A percentile compares a stretch with the other conserved stretches of the same genome.
phyloP scores from a whole-genome alignment of 1,140 invertebrate species.

The Lordiphosa stackelbergi region DNA sequence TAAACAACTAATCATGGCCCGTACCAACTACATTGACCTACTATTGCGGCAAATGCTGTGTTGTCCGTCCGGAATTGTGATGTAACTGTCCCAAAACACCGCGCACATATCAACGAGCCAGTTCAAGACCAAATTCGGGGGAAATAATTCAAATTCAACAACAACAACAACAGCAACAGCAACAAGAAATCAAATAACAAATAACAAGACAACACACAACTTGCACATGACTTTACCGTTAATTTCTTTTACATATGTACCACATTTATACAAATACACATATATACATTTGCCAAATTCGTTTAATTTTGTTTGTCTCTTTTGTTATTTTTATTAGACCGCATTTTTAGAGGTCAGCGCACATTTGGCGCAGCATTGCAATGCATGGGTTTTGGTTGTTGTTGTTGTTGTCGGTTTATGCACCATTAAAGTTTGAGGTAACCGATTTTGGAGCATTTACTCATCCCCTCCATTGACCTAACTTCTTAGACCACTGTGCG shows the following conservation, averaged over 20 bases:
- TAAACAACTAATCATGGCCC: slow-evolving; percentile 50
- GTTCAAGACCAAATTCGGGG: slow-evolving; percentile 72
- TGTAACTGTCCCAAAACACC: slow-evolving; percentile 72
- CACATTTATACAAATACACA: slow-evolving; percentile 1
- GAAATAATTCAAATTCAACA: slow-evolving; percentile 40
- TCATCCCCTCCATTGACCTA: too few species aligned
- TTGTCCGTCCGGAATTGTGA: slow-evolving; percentile 49
- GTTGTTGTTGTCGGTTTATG: slow-evolving; percentile 31
- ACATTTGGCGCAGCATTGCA: slow-evolving; percentile 68
- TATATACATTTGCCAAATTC: slow-evolving; percentile 57
- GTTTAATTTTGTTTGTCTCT: slow-evolving; percentile 38
- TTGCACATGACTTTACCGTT: slow-evolving; percentile 65
- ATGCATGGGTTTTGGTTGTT: slow-evolving; percentile 28
- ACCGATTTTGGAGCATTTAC: background rate
- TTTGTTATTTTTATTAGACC: slow-evolving; percentile 62
- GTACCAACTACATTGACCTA: slow-evolving; percentile 66
- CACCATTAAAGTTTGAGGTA: slow-evolving; percentile 37
- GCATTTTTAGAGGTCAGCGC: slow-evolving; percentile 71
- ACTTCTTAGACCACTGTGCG: slow-evolving; percentile 14
- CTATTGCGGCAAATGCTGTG: slow-evolving; percentile 65
- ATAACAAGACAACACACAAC: slow-evolving; percentile 24
- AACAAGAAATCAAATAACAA: slow-evolving; percentile 23
- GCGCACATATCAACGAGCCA: slow-evolving; percentile 73
- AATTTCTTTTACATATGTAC: slow-evolving; percentile 46
- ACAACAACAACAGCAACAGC: slow-evolving; percentile 37